Conservation (phyloP, 2,113 vertebrate species). For the Dipodomys merriami region DNA sequence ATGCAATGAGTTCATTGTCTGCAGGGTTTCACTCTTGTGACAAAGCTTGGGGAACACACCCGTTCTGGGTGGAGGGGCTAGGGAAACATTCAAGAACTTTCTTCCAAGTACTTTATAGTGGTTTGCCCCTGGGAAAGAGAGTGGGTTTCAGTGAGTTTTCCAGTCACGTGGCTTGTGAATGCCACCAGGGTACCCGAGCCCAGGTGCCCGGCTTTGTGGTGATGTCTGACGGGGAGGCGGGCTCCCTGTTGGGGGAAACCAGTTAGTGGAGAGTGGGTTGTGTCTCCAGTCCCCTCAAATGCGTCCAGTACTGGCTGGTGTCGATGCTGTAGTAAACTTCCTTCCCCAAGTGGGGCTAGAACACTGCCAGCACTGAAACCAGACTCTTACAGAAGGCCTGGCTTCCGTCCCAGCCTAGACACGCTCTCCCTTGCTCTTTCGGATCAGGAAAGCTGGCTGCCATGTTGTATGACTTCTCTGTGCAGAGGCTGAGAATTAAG, state of each 20-base stretch:
- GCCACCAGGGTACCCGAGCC: neutral
- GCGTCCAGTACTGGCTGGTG: too few species aligned
- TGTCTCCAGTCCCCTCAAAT: too few species aligned
- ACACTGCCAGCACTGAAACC: neutral
- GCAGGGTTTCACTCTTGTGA: neutral
- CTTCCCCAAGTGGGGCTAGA: neutral
- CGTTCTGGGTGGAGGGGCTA: neutral
- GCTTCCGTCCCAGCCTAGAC: neutral
- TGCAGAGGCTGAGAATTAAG: neutral
- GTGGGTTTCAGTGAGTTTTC: neutral
- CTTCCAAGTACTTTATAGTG: neutral
- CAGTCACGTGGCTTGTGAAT: neutral
- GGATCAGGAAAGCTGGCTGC: neutral
- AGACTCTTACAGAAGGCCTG: neutral
- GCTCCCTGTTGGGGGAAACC: too few species aligned
- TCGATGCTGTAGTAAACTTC: neutral
- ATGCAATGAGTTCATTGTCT: neutral
- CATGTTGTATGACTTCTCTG: neutral
- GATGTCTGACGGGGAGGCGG: too few species aligned
- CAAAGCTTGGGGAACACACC: neutral
- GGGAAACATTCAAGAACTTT: neutral
- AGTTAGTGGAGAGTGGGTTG: rapidly evolving
- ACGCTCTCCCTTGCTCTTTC: too few species aligned
- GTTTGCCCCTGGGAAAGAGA: neutral
- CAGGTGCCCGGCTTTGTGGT: neutral